Evolutionary conservation across 2,888 invertebrate species (phyloP).

Genomic region (Drosophila anomelani): DNA sequence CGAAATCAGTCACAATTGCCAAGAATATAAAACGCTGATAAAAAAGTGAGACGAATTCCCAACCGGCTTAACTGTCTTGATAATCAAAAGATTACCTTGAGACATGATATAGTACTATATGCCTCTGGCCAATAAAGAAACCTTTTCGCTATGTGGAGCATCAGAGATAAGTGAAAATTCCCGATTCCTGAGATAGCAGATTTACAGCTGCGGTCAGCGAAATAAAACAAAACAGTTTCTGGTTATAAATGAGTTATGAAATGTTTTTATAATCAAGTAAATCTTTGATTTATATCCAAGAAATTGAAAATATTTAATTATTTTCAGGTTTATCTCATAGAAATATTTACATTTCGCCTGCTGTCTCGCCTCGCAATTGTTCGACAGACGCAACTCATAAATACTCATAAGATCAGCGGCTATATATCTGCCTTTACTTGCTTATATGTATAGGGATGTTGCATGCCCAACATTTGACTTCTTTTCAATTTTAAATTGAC

Average conservation of each 20-base stretch:
- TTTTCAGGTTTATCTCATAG: no score
- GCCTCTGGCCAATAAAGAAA: constrained; percentile 44
- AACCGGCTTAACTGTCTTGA: constrained; percentile 53
- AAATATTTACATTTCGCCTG: neutral
- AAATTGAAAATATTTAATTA: neutral
- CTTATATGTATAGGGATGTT: neutral
- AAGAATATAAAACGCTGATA: neutral
- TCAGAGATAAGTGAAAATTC: constrained; percentile 66
- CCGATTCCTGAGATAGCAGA: constrained; percentile 51
- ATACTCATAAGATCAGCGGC: constrained; percentile 16
- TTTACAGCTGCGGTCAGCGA: constrained; percentile 10
- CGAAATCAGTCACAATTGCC: constrained; percentile 19
- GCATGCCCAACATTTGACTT: constrained; percentile 64
- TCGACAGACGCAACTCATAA: constrained; percentile 7
- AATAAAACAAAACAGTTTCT: neutral
- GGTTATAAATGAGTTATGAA: neutral
- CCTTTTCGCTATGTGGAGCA: constrained; percentile 59
- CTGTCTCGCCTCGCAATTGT: neutral
- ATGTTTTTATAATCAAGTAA: no score
- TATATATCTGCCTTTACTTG: constrained; percentile 14
- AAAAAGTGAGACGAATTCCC: constrained; percentile 8
- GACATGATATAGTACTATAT: constrained; percentile 58
- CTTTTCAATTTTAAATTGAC: constrained; percentile 83
- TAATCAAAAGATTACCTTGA: constrained; percentile 72
- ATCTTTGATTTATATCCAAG: no score